These are phyloP conservation scores for Nebria ingens DNA, from an alignment of 1,140 invertebrate genomes.

Conservation along the genomic window DNA sequence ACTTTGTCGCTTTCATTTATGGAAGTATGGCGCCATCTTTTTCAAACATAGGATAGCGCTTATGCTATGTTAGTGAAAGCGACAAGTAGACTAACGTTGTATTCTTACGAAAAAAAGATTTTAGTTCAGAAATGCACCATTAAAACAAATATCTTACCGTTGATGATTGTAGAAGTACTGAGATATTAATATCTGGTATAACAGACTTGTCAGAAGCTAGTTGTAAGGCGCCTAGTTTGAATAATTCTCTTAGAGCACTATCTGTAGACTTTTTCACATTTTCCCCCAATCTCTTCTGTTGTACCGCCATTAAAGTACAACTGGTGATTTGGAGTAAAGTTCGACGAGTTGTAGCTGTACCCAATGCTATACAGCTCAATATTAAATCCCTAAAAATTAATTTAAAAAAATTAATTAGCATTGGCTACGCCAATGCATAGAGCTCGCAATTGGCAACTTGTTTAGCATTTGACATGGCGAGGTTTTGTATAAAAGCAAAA, in stretches of 20 bases:
- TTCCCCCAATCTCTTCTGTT: conserved; percentile 41
- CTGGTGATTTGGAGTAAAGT: conserved; percentile 44
- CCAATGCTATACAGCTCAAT: conserved; percentile 55
- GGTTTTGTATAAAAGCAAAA: too few species aligned
- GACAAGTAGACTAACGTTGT: too few species aligned
- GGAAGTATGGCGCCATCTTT: too few species aligned
- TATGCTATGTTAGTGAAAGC: too few species aligned
- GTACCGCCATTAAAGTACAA: conserved; percentile 51
- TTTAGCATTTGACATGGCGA: too few species aligned
- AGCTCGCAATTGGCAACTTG: too few species aligned
- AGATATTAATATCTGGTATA: not conserved
- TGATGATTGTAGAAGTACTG: not conserved
- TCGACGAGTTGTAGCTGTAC: conserved; percentile 41
- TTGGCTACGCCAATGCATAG: too few species aligned
- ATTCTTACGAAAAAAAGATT: too few species aligned
- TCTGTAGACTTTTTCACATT: conserved; percentile 49
- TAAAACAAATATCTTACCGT: too few species aligned
- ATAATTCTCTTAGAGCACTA: conserved; percentile 42
- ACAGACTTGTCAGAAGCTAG: conserved; percentile 14
- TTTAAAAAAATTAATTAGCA: conserved; percentile 5
- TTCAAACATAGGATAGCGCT: too few species aligned
- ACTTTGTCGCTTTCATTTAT: too few species aligned
- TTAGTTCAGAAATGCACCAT: not conserved
- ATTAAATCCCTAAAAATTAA: conserved; percentile 45
- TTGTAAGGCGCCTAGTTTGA: conserved; percentile 47